Evolutionary conservation across 2,888 invertebrate genomes (phyloP).

Genomic region (Schrankia costaestrigalis): DNA sequence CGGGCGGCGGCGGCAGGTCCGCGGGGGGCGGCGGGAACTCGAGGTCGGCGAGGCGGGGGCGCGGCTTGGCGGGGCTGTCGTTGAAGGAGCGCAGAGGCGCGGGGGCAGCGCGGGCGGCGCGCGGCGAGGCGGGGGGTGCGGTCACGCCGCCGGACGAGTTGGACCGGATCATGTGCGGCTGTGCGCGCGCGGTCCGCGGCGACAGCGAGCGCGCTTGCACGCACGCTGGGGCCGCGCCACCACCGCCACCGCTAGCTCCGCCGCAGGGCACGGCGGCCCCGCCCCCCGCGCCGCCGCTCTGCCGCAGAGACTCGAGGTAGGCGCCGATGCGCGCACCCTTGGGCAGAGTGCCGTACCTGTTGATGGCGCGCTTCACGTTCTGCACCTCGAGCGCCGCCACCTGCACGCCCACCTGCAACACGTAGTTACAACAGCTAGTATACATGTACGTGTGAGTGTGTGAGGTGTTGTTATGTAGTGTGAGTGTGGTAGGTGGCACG

Average conservation of each 20-base stretch:
- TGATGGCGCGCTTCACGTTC: constrained; percentile 96
- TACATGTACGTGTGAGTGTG: too few species aligned
- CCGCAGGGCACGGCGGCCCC: constrained; percentile 79
- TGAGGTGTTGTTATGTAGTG: too few species aligned
- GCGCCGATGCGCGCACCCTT: constrained; percentile 98
- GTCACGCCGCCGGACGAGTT: constrained; percentile 93
- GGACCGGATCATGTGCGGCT: constrained; percentile 93
- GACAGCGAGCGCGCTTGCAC: constrained; percentile 80
- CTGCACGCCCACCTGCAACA: constrained; percentile 82
- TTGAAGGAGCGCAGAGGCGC: constrained; percentile 79
- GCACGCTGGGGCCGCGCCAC: constrained; percentile 64
- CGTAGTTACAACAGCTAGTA: too few species aligned
- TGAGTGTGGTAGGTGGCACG: too few species aligned
- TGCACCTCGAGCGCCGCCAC: constrained; percentile 97
- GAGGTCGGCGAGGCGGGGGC: constrained; percentile 89
- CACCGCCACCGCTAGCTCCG: constrained; percentile 44
- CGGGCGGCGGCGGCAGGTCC: constrained; percentile 89
- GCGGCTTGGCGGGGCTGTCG: constrained; percentile 86
- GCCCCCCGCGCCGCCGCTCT: constrained; percentile 78
- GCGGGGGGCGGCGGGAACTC: constrained; percentile 94
- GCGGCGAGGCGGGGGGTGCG: constrained; percentile 64
- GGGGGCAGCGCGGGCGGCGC: constrained; percentile 57
- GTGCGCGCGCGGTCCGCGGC: constrained; percentile 84
- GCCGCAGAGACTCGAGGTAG: constrained; percentile 95
- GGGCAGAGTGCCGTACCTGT: constrained; percentile 97